Evolutionary conservation across 2,888 invertebrate genomes (phyloP).

Genomic region (Arctia plantaginis): DNA sequence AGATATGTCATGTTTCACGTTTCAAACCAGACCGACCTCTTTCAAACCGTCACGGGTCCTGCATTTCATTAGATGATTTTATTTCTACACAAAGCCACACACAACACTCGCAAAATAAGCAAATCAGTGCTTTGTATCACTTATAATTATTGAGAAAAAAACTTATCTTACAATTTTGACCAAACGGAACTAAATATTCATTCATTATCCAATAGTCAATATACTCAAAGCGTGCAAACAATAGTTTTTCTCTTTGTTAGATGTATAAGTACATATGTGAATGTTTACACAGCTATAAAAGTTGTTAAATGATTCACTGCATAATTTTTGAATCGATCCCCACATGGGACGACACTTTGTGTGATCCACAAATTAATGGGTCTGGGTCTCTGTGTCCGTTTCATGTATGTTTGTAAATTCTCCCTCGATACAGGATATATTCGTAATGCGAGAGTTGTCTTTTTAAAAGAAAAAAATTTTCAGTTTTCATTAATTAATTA

Average conservation of each 20-base stretch:
- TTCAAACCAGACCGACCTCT: no score
- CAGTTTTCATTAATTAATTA: slow-evolving; percentile 33
- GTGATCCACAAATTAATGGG: no score
- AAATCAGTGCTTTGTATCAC: background rate
- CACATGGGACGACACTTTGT: no score
- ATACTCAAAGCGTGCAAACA: slow-evolving; percentile 1
- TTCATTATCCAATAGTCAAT: background rate
- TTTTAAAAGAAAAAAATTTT: no score
- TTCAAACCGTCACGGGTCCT: no score
- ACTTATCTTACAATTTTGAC: background rate
- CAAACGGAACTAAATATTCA: background rate
- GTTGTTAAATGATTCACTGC: slow-evolving; percentile 35
- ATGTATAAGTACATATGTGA: slow-evolving; percentile 30
- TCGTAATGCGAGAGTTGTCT: no score
- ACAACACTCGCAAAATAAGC: background rate
- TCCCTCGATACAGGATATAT: no score
- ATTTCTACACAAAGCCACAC: background rate
- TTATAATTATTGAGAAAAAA: background rate
- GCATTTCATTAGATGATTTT: background rate
- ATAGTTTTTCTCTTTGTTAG: background rate
- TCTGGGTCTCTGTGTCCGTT: no score
- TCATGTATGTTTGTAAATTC: no score
- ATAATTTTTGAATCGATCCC: slow-evolving; percentile 1
- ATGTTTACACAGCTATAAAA: slow-evolving; percentile 38
- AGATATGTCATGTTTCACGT: no score